Percentiles rank a stretch among this genome's conserved stretches.
phyloP scores from a whole-genome alignment of 2,113 vertebrate species.

The Bolborhynchus lineola region DNA sequence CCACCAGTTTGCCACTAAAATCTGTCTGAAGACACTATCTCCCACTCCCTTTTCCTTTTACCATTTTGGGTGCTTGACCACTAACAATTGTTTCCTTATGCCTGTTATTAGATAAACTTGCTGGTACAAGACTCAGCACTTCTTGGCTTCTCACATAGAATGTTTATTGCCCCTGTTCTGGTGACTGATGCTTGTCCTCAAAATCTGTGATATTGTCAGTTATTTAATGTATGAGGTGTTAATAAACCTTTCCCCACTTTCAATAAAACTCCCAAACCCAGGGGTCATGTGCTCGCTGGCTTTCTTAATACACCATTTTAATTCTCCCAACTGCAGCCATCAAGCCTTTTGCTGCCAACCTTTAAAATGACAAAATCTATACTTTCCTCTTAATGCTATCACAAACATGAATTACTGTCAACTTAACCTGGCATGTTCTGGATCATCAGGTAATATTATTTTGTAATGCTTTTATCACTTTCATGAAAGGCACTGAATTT shows the following conservation, averaged over 20 bases:
- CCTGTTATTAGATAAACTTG: neutral
- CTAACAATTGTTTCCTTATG: neutral
- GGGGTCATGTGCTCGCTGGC: neutral
- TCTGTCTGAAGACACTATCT: neutral
- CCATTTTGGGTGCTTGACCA: neutral
- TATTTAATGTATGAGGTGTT: neutral
- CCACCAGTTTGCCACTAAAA: neutral
- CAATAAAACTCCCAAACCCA: neutral
- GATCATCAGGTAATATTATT: neutral
- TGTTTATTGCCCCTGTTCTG: neutral
- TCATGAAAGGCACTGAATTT: neutral
- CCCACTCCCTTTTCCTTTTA: neutral
- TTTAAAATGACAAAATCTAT: neutral
- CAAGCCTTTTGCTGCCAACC: neutral
- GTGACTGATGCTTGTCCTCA: neutral
- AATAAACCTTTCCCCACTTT: neutral
- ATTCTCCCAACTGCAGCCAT: neutral
- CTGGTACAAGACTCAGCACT: neutral
- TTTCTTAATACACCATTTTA: neutral
- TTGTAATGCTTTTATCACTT: neutral
- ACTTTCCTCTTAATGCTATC: neutral
- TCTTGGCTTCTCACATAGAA: neutral
- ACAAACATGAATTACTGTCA: neutral
- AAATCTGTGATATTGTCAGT: neutral
- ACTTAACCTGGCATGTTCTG: neutral